Evolutionary conservation across 2,888 invertebrate genomes (phyloP).

Genomic region (Mongoloraphidia duomilia): DNA sequence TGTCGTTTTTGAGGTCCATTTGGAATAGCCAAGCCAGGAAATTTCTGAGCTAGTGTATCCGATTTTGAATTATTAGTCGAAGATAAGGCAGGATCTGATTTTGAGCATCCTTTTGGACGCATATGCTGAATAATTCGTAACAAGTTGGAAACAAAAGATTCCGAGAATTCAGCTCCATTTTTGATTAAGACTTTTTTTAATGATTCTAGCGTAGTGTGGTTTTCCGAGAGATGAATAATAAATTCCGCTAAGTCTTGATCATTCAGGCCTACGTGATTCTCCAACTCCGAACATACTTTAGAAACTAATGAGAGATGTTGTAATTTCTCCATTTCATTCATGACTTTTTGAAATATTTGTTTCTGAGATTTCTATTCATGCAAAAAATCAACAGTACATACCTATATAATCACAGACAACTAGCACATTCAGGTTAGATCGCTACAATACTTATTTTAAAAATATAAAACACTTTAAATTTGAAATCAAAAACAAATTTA

Average conservation of each 20-base stretch:
- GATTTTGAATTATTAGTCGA: constrained; percentile 23
- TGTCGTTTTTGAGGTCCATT: constrained; percentile 46
- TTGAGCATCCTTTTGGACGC: constrained; percentile 45
- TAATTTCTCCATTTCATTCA: constrained; percentile 81
- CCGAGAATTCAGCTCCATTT: constrained; percentile 93
- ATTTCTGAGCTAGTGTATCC: constrained; percentile 50
- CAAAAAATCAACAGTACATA: too few relatives aligned
- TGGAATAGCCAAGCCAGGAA: constrained; percentile 69
- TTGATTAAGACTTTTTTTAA: constrained; percentile 79
- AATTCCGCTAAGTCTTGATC: constrained; percentile 99
- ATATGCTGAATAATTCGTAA: constrained; percentile 91
- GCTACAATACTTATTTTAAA: too few relatives aligned
- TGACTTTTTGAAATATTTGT: constrained; percentile 24
- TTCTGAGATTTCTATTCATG: not conserved
- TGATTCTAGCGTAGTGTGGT: constrained; percentile 67
- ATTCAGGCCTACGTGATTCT: constrained; percentile 93
- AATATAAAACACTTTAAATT: too few relatives aligned
- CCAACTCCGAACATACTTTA: constrained; percentile 95
- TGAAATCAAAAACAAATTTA: too few relatives aligned
- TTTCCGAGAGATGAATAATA: constrained; percentile 85
- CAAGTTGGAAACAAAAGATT: constrained; percentile 86
- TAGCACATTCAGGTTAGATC: too few relatives aligned
- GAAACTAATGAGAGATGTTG: constrained; percentile 94
- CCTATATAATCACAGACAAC: too few relatives aligned
- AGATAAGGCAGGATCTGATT: constrained; percentile 15